A percentile compares a stretch with the other conserved stretches of the same genome.
Evolutionary conservation across 2,113 vertebrate genomes (phyloP).

Genomic region (Tetraodon nigroviridis): DNA sequence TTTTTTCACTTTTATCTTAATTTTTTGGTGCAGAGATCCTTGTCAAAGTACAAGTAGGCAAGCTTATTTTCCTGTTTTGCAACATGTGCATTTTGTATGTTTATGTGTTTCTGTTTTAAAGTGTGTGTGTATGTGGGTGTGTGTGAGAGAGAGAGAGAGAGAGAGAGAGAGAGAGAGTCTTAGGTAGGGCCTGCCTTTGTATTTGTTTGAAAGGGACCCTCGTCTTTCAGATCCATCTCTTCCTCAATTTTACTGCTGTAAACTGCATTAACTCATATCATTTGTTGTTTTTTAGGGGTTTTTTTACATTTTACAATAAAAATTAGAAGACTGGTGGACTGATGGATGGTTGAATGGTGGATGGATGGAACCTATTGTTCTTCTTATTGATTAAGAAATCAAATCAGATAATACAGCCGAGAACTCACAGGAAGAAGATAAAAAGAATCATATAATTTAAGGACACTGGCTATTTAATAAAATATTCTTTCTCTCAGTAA

Average conservation of each 20-base stretch:
- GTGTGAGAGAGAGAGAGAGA: conserved; percentile 2
- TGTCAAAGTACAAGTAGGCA: conserved; percentile 57
- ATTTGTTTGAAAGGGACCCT: conserved; percentile 34
- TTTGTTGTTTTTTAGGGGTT: conserved; percentile 72
- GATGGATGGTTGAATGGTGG: too few species aligned
- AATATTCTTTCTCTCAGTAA: too few species aligned
- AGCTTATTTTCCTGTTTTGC: conserved; percentile 54
- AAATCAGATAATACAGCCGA: conserved; percentile 74
- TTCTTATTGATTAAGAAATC: conserved; percentile 66
- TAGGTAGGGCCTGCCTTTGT: conserved; percentile 21
- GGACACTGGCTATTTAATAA: not conserved
- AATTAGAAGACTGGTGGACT: conserved; percentile 34
- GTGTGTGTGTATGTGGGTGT: conserved; percentile 6
- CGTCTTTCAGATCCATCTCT: conserved; percentile 71
- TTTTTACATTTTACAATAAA: conserved; percentile 72
- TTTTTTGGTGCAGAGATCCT: conserved; percentile 46
- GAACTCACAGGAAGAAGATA: conserved; percentile 57
- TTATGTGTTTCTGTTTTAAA: conserved; percentile 29
- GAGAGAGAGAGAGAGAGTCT: too few species aligned
- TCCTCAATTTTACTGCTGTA: conserved; percentile 70
- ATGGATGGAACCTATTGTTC: conserved; percentile 73
- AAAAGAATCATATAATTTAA: not conserved
- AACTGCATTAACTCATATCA: conserved; percentile 65
- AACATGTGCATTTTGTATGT: conserved; percentile 33
- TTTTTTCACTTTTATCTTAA: conserved; percentile 43